Percentiles rank a stretch among this genome's conserved stretches.
These are phyloP conservation scores for Drosophila nikananu DNA, from an alignment of 1,140 invertebrate species.

Conservation along the genomic window DNA sequence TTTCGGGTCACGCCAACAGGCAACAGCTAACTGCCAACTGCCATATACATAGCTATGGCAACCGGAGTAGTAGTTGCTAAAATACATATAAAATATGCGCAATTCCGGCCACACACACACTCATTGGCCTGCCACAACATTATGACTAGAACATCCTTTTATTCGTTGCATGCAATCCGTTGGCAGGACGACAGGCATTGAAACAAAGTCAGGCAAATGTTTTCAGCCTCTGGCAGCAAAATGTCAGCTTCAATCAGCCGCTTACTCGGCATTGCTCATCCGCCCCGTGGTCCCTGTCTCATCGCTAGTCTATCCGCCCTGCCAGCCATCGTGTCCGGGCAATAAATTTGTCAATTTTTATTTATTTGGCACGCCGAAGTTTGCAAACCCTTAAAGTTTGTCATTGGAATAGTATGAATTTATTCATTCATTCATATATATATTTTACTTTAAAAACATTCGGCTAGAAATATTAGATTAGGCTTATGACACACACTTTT, in stretches of 20 bases:
- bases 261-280: constrained; percentile 53
- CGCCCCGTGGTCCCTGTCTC: constrained; percentile 34
- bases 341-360: constrained; percentile 76
- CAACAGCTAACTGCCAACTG: constrained; percentile 14
- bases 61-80: constrained; percentile 27
- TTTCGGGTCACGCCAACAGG: constrained; percentile 44
- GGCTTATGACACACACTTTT: too few species aligned
- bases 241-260: constrained; percentile 72
- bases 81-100: constrained; percentile 54
- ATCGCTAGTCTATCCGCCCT: constrained; percentile 5
- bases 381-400: too few species aligned
- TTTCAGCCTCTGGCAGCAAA: constrained; percentile 38
- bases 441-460: too few species aligned
- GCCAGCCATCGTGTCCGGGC: constrained; percentile 55
- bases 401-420: too few species aligned
- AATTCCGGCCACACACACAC: constrained; percentile 31
- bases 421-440: too few species aligned
- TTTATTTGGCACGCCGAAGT: constrained; percentile 27
- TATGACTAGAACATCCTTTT: constrained; percentile 55
- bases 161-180: constrained; percentile 22
- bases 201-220: constrained; percentile 61
- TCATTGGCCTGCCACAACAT: constrained; percentile 53
- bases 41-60: constrained; percentile 9
- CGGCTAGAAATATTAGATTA: too few species aligned
- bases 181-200: constrained; percentile 39